These are phyloP conservation scores for Conus ventricosus DNA, from an alignment of 1,140 invertebrate genomes.

Conservation along the genomic window DNA sequence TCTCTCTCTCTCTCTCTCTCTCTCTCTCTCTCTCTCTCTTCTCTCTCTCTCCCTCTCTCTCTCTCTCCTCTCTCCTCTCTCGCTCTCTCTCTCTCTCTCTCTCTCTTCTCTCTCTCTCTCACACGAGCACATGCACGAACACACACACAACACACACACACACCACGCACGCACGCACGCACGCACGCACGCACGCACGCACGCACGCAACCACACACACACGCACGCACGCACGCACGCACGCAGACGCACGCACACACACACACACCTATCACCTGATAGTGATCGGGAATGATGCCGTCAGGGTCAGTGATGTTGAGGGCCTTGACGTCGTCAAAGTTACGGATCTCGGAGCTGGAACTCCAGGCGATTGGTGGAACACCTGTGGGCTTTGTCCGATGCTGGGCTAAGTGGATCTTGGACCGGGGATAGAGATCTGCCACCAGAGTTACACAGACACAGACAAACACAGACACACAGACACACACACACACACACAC, in stretches of 20 bases:
- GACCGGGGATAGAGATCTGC: constrained; percentile 38
- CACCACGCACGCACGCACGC: too few species aligned
- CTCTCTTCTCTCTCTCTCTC: too few species aligned
- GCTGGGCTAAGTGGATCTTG: constrained; percentile 39
- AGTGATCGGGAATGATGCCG: constrained; percentile 38
- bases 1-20: too few species aligned
- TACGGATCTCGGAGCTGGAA: constrained; percentile 23
- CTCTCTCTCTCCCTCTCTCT: too few species aligned
- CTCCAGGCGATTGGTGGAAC: constrained; percentile 47
- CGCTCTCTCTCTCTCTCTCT: too few species aligned
- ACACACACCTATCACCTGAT: constrained; percentile 10
- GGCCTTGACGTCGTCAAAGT: constrained; percentile 33
- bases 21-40: too few species aligned
- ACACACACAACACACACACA: too few species aligned
- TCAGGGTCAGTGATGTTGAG: constrained; percentile 24
- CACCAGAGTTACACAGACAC: neutral
- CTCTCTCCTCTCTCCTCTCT: too few species aligned
- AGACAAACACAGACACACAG: neutral
- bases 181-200: too few species aligned
- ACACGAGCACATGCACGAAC: too few species aligned
- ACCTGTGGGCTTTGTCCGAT: constrained; percentile 35
- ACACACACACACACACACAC: neutral
- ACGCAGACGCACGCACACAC: neutral
- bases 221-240: neutral
- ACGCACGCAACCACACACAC: too few species aligned